A percentile compares a stretch with the other conserved stretches of the same genome.
phyloP scores from a whole-genome alignment of 2,113 vertebrate species.

The Picathartes gymnocephalus region DNA sequence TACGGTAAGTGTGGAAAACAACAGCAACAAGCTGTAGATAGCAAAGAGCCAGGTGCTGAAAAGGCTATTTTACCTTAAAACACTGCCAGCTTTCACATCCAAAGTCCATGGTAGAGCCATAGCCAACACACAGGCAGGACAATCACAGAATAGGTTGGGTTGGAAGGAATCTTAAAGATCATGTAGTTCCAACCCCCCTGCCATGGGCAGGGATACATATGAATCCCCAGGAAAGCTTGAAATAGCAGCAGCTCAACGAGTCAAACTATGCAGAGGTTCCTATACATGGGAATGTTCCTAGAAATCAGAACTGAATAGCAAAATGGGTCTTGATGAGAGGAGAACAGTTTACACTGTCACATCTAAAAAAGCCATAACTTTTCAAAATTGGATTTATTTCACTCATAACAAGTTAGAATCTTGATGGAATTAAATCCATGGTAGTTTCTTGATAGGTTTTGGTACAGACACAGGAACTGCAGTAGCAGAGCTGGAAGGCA shows the following conservation, averaged over 20 bases:
- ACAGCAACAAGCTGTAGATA: background rate
- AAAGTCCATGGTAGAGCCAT: background rate
- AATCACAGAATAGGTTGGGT: background rate
- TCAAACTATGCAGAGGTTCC: background rate
- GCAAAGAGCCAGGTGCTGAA: background rate
- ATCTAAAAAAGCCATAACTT: background rate
- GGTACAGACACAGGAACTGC: background rate
- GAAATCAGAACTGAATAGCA: background rate
- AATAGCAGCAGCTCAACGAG: background rate
- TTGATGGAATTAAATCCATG: background rate
- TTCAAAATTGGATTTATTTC: background rate
- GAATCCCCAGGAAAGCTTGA: background rate
- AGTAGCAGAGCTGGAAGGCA: rapidly evolving
- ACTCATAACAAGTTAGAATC: background rate
- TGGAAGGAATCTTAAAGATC: background rate
- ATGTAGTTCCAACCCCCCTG: background rate
- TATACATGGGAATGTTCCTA: background rate
- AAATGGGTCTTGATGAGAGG: background rate
- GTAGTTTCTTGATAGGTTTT: background rate
- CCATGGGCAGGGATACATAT: background rate
- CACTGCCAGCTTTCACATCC: background rate
- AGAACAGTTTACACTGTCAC: background rate
- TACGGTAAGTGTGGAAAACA: background rate
- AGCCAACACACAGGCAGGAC: background rate
- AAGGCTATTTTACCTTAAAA: background rate